A percentile compares a stretch with the other conserved stretches of the same genome.
phyloP scores from a whole-genome alignment of 2,113 vertebrate species.

The Albula glossodonta region DNA sequence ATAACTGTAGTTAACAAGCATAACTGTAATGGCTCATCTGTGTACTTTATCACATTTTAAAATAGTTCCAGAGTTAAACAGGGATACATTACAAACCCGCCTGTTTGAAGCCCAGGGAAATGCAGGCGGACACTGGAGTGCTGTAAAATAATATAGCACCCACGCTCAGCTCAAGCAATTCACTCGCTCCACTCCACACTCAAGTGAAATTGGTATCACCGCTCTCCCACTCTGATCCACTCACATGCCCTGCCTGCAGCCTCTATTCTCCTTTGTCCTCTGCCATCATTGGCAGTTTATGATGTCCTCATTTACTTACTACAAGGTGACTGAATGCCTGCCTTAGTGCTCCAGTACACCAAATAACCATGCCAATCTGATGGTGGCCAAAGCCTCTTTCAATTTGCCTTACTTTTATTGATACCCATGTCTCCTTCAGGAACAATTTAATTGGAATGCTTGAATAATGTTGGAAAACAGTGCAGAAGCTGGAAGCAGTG shows the following conservation, averaged over 20 bases:
- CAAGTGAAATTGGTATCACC: not conserved
- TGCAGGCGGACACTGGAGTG: not conserved
- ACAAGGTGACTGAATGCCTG: not conserved
- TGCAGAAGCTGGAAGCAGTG: constrained; percentile 5
- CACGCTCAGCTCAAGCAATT: not conserved
- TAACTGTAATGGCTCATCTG: not conserved
- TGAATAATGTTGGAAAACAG: not conserved
- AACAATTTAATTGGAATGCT: constrained; percentile 16
- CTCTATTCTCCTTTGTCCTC: not conserved
- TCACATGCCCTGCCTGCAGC: not conserved
- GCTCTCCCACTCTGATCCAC: not conserved
- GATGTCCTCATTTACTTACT: not conserved
- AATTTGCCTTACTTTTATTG: not conserved
- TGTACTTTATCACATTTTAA: not conserved
- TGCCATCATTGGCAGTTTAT: not conserved
- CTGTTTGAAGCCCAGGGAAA: not conserved
- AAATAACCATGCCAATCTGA: not conserved
- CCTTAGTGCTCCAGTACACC: not conserved
- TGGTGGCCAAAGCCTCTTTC: not conserved
- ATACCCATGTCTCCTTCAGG: not conserved
- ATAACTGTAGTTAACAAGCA: not conserved
- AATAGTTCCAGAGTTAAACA: not conserved
- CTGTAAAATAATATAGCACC: not conserved
- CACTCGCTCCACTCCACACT: not conserved
- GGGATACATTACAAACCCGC: not conserved